Base-by-base conservation (phyloP, 2,797 vertebrate species). In the Hipposideros larvatus region DNA sequence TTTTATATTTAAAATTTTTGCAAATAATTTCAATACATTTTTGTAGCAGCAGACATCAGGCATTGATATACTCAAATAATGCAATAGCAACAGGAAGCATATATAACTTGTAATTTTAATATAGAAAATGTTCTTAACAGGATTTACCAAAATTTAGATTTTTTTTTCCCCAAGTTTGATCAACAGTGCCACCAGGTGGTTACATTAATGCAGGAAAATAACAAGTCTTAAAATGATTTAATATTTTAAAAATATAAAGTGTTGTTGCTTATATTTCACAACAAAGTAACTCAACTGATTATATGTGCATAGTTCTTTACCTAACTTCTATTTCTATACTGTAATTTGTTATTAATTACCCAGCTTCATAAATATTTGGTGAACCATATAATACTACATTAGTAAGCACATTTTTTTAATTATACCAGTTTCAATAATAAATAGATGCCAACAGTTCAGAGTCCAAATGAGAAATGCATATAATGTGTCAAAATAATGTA, bases 181-280 rank as follows among this genome's bases (percentile, higher is more conserved):
- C 98, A 98, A 98, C 97, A 98, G 98, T 98, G 98, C 98, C 98
- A 98, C 98, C 98, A 98, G 93, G 98, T 98, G 98, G 98, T 90
- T 93, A 26, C 63, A 95, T 95, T 97, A 97, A 94, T 89, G 11
- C 15, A 68, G 37, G 37, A 68, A 74, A 96, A 87, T 48, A 48
- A 73, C 19, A 63, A 46, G 41, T 14, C 22, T 63, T 96, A 96
- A 97, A 96, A 93, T 94, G 57, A 96, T 90, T 91, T 83, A 97
- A 94, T 37, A 43, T 28, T 91, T 93, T 5, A 71, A 90, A 96
- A 0, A 83, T 57, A 7, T n/a, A 75, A 75, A 13, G 10, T 84
- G 18, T 37, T 82, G 11, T 15, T 13, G 4, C 11, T 97, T 95
- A 63, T 89, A 87, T 66, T 93, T 91, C 34, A 91, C 7, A 87